Evolutionary conservation across 2,113 vertebrate species (phyloP).

Genomic region (Cisticola juncidis): DNA sequence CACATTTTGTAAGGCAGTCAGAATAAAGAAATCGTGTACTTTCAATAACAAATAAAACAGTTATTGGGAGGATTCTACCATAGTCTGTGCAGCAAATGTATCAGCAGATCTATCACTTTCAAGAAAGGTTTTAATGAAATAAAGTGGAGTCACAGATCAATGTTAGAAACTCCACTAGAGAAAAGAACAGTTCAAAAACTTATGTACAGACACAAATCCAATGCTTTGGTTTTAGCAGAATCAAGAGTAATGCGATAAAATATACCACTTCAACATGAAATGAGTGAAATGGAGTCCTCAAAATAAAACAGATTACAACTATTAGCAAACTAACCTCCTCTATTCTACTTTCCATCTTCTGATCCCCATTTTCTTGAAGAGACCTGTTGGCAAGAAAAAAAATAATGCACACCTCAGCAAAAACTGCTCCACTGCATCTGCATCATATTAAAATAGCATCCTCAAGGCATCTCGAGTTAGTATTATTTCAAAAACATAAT

Average conservation of each 20-base stretch:
- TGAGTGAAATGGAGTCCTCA: background rate
- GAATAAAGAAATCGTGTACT: background rate
- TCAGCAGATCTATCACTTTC: background rate
- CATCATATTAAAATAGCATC: background rate
- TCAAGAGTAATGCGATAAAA: background rate
- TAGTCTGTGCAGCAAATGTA: background rate
- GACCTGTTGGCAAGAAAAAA: conserved; percentile 69
- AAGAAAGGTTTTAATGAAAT: background rate
- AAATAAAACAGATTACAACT: background rate
- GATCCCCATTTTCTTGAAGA: conserved; percentile 89
- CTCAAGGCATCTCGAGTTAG: background rate
- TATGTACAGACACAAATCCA: background rate
- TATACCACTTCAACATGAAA: background rate
- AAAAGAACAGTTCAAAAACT: background rate
- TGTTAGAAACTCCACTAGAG: background rate
- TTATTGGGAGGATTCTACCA: background rate
- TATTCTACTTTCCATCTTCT: conserved; percentile 91
- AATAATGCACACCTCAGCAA: background rate
- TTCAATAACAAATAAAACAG: background rate
- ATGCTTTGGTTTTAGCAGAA: background rate
- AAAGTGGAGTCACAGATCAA: background rate
- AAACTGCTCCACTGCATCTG: background rate
- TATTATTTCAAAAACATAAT: background rate
- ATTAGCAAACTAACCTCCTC: conserved; percentile 85
- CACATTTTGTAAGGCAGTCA: background rate